Conservation (phyloP, 1,140 invertebrate species). For the Drosophila ohnishii region DNA sequence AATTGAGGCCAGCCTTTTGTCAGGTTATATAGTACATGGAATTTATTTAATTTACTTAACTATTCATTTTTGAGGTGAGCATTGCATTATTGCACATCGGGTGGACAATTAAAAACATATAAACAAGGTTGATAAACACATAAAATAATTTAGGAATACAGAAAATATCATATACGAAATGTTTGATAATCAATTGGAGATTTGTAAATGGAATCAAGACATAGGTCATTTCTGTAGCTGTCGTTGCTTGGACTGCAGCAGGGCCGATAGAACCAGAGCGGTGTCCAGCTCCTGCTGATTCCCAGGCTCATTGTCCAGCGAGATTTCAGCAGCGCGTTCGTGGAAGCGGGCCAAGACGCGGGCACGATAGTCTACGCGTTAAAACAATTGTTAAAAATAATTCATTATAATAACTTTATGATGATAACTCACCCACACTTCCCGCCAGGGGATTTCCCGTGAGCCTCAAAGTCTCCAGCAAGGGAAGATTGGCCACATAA, state of each 20-base stretch:
- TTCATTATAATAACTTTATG: not conserved
- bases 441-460: slow-evolving; percentile 95
- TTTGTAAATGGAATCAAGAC: slow-evolving; percentile 22
- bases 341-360: slow-evolving; percentile 94
- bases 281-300: slow-evolving; percentile 95
- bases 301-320: slow-evolving; percentile 93
- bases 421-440: slow-evolving; percentile 68
- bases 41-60: slow-evolving; percentile 36
- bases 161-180: not conserved
- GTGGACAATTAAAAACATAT: slow-evolving; percentile 33
- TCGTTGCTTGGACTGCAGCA: slow-evolving; percentile 85
- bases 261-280: slow-evolving; percentile 93
- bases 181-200: slow-evolving; percentile 8
- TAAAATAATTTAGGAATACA: slow-evolving; percentile 31
- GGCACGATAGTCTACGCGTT: slow-evolving; percentile 90
- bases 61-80: slow-evolving; percentile 56
- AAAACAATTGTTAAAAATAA: not conserved
- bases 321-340: slow-evolving; percentile 89
- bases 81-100: slow-evolving; percentile 65
- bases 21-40: slow-evolving; percentile 26
- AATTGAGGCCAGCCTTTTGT: slow-evolving; percentile 1
- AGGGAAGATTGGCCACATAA: slow-evolving; percentile 91
- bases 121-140: slow-evolving; percentile 9
- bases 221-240: slow-evolving; percentile 54
- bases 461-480: slow-evolving; percentile 92